Percentiles rank a stretch among this genome's conserved stretches.
Conservation (phyloP, 2,797 vertebrate species). For the Clarias laeviceps region DNA sequence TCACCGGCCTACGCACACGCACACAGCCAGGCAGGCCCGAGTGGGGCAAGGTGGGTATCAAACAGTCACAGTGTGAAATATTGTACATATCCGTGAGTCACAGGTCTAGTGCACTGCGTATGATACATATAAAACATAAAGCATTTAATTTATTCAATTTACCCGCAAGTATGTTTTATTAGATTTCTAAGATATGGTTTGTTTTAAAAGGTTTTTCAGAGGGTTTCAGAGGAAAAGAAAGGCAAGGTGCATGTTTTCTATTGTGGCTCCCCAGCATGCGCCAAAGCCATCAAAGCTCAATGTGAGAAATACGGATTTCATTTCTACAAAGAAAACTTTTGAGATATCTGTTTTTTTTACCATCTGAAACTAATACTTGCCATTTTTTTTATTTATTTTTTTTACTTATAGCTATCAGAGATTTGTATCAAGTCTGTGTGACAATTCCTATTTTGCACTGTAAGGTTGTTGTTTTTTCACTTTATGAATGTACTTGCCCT, state of each 20-base stretch:
- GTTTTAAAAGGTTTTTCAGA: constrained; percentile 80
- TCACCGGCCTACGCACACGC: constrained; percentile 81
- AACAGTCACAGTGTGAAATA: neutral
- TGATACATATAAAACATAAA: neutral
- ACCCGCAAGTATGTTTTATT: neutral
- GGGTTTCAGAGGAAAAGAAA: constrained; percentile 79
- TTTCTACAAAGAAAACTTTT: constrained; percentile 88
- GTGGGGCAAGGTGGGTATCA: constrained; percentile 77
- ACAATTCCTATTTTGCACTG: neutral
- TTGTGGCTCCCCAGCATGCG: constrained; percentile 80
- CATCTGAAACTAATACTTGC: neutral
- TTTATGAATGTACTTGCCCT: constrained; percentile 14
- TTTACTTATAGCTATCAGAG: neutral
- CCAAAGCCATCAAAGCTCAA: constrained; percentile 77
- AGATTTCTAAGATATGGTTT: neutral
- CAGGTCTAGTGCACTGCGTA: too few species aligned
- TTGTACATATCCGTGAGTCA: neutral
- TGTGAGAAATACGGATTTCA: constrained; percentile 82
- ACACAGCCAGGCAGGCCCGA: constrained; percentile 85
- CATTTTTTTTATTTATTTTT: neutral
- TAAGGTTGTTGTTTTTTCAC: neutral
- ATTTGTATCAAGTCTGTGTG: neutral
- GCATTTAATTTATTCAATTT: neutral
- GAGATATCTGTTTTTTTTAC: constrained; percentile 44
- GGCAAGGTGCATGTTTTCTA: constrained; percentile 87